Evolutionary conservation across 2,888 invertebrate species (phyloP).

Genomic region (Cosmorhoe ocellata): DNA sequence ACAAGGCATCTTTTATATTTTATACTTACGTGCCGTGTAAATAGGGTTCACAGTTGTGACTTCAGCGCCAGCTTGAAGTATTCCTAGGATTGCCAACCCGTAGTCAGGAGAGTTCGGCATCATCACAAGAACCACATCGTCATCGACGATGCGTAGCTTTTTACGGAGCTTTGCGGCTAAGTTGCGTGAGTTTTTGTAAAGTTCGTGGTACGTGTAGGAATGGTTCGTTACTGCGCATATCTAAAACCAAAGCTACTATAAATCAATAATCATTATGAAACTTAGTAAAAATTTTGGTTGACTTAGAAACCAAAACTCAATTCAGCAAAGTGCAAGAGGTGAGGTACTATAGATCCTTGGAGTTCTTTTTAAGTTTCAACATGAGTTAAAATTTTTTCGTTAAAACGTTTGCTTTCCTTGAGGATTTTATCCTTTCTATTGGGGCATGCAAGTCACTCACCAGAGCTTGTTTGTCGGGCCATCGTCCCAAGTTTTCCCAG

Average conservation of each 20-base stretch:
- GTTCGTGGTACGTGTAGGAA: constrained; percentile 85
- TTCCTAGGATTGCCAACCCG: constrained; percentile 82
- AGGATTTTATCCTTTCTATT: no score
- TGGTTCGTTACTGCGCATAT: constrained; percentile 86
- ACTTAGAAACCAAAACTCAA: no score
- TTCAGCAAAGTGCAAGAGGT: no score
- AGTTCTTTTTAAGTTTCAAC: no score
- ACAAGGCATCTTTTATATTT: not conserved
- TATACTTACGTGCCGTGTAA: constrained; percentile 83
- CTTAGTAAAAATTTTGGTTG: no score
- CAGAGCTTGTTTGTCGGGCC: constrained; percentile 84
- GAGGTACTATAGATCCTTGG: no score
- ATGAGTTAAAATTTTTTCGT: no score
- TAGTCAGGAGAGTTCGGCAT: constrained; percentile 88
- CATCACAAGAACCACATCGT: constrained; percentile 85
- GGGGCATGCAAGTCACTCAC: constrained; percentile 73
- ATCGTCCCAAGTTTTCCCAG: constrained; percentile 83
- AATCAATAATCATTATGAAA: not conserved
- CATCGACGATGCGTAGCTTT: constrained; percentile 81
- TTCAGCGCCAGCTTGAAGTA: constrained; percentile 84
- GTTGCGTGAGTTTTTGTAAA: constrained; percentile 83
- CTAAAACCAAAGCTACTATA: constrained; percentile 58
- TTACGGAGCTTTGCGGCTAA: constrained; percentile 83
- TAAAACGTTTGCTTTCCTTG: no score
- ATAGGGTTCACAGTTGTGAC: constrained; percentile 87